A percentile compares a stretch with the other conserved stretches of the same genome.
Evolutionary conservation across 92 coral and sea anemone genomes (phyloP).

Genomic region (Bergia puertoricense): DNA sequence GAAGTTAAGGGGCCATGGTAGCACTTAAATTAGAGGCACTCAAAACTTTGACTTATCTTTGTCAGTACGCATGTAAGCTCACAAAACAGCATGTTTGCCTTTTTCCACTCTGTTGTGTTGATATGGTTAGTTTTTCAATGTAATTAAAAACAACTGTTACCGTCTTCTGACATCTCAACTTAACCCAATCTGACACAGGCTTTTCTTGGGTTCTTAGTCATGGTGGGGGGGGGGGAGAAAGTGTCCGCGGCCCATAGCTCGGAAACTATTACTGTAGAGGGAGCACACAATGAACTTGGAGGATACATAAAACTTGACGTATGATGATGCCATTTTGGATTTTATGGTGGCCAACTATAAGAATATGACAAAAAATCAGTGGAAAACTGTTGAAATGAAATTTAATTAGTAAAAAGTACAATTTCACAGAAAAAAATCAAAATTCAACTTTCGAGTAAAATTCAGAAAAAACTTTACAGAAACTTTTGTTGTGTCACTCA

Average conservation of each 20-base stretch:
- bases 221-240: not conserved
- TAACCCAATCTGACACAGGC: conserved; percentile 3
- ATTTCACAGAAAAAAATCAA: too few species aligned
- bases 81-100: conserved; percentile 8
- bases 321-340: not conserved
- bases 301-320: too few species aligned
- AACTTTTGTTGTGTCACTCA: too few species aligned
- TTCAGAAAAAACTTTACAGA: too few species aligned
- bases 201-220: not conserved
- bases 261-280: not conserved
- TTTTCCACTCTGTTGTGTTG: conserved; percentile 1
- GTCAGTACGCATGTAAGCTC: conserved; percentile 5
- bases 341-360: not conserved
- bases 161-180: not conserved
- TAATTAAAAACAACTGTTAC: not conserved
- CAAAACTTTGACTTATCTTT: conserved; percentile 5
- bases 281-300: too few species aligned
- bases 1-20: conserved; percentile 9
- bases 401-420: too few species aligned
- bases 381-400: not conserved
- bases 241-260: conserved; percentile 1
- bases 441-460: too few species aligned
- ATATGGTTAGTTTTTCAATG: not conserved
- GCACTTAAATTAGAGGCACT: conserved; percentile 8
- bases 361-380: too few species aligned